These are phyloP conservation scores for Ceratosolen fusciceps DNA, from an alignment of 1,140 invertebrate genomes.

Conservation along the genomic window DNA sequence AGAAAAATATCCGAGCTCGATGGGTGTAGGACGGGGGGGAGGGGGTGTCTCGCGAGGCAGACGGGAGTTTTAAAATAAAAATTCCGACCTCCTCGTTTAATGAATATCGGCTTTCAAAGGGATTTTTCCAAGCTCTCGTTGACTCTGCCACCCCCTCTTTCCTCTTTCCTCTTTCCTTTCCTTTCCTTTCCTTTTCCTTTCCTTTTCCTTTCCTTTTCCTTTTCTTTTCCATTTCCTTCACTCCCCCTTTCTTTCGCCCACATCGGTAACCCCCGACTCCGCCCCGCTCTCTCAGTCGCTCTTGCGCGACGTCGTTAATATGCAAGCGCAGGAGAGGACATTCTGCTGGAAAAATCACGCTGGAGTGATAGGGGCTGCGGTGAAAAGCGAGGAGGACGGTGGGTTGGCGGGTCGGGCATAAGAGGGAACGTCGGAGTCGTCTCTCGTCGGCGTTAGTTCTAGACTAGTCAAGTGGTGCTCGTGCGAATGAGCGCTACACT, in stretches of 20 bases:
- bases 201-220: background rate
- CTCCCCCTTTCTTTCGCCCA: background rate
- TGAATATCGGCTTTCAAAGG: slow-evolving; percentile 57
- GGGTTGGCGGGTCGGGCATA: no score
- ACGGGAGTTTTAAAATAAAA: slow-evolving; percentile 52
- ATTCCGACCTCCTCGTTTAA: slow-evolving; percentile 47
- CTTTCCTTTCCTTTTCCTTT: background rate
- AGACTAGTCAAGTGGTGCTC: slow-evolving; percentile 21
- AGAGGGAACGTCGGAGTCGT: slow-evolving; percentile 20
- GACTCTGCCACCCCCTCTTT: background rate
- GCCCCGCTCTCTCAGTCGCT: no score
- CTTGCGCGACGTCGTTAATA: slow-evolving; percentile 45
- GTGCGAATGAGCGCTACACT: slow-evolving; percentile 12
- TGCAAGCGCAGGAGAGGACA: slow-evolving; percentile 44
- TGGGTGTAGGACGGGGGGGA: no score
- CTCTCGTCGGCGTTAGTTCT: slow-evolving; percentile 8
- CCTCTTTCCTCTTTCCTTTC: background rate
- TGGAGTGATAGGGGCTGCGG: no score
- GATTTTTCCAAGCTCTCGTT: slow-evolving; percentile 10
- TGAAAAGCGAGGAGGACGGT: no score
- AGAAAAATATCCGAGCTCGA: background rate
- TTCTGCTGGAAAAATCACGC: slow-evolving; percentile 24
- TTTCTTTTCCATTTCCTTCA: background rate
- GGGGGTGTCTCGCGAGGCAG: no score
- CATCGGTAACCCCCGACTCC: background rate